A percentile compares a stretch with the other conserved stretches of the same genome.
Conservation (phyloP, 2,797 vertebrate genomes). For the Rhincodon typus region DNA sequence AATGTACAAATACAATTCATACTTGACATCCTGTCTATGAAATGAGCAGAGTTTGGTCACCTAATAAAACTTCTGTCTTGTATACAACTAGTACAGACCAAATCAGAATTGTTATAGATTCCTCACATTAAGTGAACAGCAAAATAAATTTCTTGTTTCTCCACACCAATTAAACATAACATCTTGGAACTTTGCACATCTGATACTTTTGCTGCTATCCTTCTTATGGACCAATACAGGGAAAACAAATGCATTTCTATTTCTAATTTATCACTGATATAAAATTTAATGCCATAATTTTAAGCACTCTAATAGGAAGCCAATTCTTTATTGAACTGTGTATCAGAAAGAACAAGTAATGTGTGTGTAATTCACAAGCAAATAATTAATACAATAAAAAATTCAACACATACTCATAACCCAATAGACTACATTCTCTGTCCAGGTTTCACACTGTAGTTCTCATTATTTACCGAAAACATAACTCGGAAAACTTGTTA, state of each 20-base stretch:
- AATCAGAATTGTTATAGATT: background rate
- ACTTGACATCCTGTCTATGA: background rate
- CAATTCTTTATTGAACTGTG: background rate
- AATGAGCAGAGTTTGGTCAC: background rate
- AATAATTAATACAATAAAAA: slow-evolving; percentile 32
- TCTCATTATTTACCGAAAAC: slow-evolving; percentile 21
- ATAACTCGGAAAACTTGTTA: slow-evolving; percentile 30
- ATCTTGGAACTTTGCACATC: background rate
- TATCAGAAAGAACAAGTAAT: background rate
- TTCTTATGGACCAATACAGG: background rate
- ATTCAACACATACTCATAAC: background rate
- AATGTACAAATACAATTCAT: background rate
- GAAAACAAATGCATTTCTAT: background rate
- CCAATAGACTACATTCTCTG: background rate
- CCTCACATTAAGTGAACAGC: background rate
- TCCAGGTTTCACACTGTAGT: slow-evolving; percentile 8
- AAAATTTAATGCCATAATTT: slow-evolving; percentile 14
- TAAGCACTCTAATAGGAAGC: slow-evolving; percentile 5
- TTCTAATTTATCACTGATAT: slow-evolving; percentile 10
- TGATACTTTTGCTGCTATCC: background rate
- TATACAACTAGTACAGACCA: background rate
- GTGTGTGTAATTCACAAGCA: background rate
- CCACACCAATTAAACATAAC: background rate
- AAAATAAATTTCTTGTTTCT: background rate
- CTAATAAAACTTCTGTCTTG: background rate